Evolutionary conservation across 2,113 vertebrate species (phyloP).

Genomic region (Myodes glareolus): DNA sequence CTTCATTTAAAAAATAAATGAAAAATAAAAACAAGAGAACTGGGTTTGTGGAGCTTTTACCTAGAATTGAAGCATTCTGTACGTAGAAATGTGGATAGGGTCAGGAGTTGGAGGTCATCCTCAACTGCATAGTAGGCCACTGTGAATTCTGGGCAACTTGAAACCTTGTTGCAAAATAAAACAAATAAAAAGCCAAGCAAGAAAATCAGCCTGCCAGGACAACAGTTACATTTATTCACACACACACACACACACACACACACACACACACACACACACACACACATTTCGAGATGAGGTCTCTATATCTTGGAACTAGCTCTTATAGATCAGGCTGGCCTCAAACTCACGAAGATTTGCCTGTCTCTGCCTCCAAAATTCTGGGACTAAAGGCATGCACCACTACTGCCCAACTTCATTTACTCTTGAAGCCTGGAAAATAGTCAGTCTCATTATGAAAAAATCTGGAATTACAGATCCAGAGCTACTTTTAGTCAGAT

Average conservation of each 20-base stretch:
- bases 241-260: no score
- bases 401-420: no score
- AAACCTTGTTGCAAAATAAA: background rate
- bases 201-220: background rate
- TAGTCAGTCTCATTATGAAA: background rate
- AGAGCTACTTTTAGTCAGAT: constrained; percentile 25
- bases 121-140: background rate
- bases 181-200: background rate
- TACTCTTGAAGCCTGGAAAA: background rate
- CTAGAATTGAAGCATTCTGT: background rate
- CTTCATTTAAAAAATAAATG: background rate
- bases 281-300: no score
- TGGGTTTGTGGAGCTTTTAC: background rate
- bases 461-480: background rate
- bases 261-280: no score
- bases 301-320: no score
- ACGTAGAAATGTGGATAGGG: background rate
- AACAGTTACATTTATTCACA: background rate
- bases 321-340: no score
- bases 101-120: background rate
- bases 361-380: no score
- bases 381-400: no score
- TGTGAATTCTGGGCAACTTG: background rate
- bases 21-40: no score
- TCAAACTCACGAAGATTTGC: no score